Evolutionary conservation across 2,888 invertebrate genomes (phyloP).

Genomic region (Scaptomyza parva): DNA sequence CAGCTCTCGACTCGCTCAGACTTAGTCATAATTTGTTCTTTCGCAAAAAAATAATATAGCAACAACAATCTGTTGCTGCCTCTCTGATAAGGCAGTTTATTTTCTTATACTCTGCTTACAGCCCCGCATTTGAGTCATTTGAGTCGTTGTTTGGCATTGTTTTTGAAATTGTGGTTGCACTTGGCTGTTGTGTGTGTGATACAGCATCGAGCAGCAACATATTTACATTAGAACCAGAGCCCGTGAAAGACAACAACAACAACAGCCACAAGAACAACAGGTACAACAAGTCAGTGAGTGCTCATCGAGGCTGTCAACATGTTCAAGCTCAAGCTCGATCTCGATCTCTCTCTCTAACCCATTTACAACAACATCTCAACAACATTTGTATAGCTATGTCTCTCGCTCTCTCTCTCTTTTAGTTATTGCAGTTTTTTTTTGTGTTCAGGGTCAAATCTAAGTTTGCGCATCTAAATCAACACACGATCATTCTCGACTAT

Average conservation of each 20-base stretch:
- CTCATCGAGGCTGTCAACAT: constrained; percentile 66
- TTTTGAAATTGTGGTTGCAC: constrained; percentile 78
- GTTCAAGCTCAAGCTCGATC: constrained; percentile 38
- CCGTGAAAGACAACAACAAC: constrained; percentile 38
- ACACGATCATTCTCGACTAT: constrained; percentile 18
- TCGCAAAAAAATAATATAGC: constrained; percentile 1
- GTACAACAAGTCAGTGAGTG: constrained; percentile 51
- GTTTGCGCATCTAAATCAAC: constrained; percentile 68
- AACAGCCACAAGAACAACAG: constrained; percentile 41
- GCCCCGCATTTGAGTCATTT: constrained; percentile 59
- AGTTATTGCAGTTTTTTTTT: constrained; percentile 42
- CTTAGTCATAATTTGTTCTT: constrained; percentile 70
- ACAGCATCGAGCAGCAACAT: constrained; percentile 24
- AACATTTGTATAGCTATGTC: not conserved
- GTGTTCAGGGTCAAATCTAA: constrained; percentile 70
- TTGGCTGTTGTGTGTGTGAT: constrained; percentile 40
- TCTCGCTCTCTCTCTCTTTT: constrained; percentile 26
- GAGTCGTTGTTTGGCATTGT: constrained; percentile 74
- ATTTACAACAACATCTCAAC: constrained; percentile 17
- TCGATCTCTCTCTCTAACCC: constrained; percentile 13
- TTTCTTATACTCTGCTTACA: constrained; percentile 1
- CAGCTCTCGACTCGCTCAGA: constrained; percentile 6
- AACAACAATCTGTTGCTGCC: constrained; percentile 19
- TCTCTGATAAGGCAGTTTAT: constrained; percentile 41
- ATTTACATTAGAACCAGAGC: constrained; percentile 18